phyloP scores from a whole-genome alignment of 1,140 invertebrate species.

The Drosophila oshimai region DNA sequence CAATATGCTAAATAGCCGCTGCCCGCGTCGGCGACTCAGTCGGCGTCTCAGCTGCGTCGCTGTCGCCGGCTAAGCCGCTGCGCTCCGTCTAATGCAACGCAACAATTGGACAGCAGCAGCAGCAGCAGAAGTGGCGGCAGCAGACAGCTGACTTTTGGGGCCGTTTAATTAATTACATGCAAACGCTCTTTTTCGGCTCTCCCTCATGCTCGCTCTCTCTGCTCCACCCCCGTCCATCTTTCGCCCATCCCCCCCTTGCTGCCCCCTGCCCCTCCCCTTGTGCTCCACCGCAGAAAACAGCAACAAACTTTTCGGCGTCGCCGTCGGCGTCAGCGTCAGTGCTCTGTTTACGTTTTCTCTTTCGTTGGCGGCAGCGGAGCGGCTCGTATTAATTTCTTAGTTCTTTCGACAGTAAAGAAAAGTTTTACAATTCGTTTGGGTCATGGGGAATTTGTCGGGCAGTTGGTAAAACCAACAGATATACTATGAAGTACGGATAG shows the following conservation, averaged over 20 bases:
- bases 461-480: background rate
- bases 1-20: conserved; percentile 72
- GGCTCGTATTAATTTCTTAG: conserved; percentile 53
- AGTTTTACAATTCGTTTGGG: conserved; percentile 26
- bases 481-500: background rate
- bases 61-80: conserved; percentile 42
- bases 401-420: conserved; percentile 31
- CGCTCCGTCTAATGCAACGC: conserved; percentile 67
- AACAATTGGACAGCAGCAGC: conserved; percentile 63
- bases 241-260: background rate
- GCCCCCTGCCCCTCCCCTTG: too few relatives aligned
- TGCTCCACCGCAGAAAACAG: conserved; percentile 30
- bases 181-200: conserved; percentile 45
- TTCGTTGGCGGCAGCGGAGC: conserved; percentile 60
- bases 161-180: conserved; percentile 76
- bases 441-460: conserved; percentile 1
- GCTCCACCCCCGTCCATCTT: background rate
- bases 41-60: conserved; percentile 11
- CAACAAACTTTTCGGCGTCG: conserved; percentile 61
- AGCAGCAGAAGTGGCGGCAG: conserved; percentile 22
- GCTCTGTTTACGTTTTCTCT: conserved; percentile 71
- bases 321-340: conserved; percentile 29
- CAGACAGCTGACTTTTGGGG: conserved; percentile 72
- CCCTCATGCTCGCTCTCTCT: conserved; percentile 34
- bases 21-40: conserved; percentile 18